Base-by-base conservation (phyloP, 2,888 invertebrate species). In the Teleogryllus oceanicus region DNA sequence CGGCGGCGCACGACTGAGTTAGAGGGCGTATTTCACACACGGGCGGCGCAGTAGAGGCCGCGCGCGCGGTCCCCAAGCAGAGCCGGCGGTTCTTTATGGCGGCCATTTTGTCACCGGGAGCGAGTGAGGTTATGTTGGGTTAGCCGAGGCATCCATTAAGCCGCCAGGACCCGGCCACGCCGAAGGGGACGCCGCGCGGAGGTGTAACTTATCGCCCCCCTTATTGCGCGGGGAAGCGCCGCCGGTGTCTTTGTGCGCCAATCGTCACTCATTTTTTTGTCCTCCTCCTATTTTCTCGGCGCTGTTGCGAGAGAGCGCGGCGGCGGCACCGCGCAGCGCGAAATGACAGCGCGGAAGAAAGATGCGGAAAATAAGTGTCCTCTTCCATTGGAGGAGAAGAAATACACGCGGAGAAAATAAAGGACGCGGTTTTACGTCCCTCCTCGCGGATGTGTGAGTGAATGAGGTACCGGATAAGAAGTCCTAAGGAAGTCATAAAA, bases 321-420 rank as follows among this genome's bases (percentile, higher is more conserved):
- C n/a, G 10, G 74, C n/a, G 74, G 78, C 80, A 74, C 49, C 18
- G 20, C 11, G 20, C 77, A 21, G 51, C 37, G 49, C 51, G 77
- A 74, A 80, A 76, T 76, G 79, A 80, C 78, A 80, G 76, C 77
- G 80, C 78, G 79, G 77, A 80, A 79, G 80, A 80, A 80, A 80
- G 80, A 80, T 80, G 77, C 77, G 78, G 80, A 78, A 76, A 51
- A 79, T 51, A 79, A 79, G 79, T 79, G 76, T 76, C 62, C n/a
- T 62, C n/a, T 18, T n/a, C 62, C 62, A 62, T n/a, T 20, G 79
- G 51, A 76, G 75, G 75, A 50, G 50, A 21, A 75, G 78, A 74
- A 78, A 78, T 20, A 77, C 49, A 77, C 49, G 50, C 50, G 20
- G 75, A 21, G 76, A 76, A 51, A 76, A 79, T 75, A 50, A 75